phyloP scores from a whole-genome alignment of 2,888 invertebrate genomes.

The Troides aeacus region DNA sequence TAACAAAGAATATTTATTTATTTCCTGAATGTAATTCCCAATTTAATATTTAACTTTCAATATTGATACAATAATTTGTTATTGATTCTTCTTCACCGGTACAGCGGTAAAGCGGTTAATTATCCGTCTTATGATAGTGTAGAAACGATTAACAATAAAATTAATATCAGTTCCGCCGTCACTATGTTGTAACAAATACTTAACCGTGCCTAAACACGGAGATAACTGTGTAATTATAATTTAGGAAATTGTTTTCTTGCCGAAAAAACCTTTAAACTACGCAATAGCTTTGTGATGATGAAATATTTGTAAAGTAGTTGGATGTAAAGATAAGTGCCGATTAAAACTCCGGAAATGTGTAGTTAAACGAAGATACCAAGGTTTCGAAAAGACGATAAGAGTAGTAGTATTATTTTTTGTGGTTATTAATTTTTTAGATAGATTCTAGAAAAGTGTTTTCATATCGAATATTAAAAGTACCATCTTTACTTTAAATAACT shows the following conservation, averaged over 20 bases:
- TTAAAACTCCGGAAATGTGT: background rate
- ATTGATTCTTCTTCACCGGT: too few species aligned
- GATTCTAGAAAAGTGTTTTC: background rate
- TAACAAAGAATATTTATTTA: background rate
- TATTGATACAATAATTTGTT: too few species aligned
- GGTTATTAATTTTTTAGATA: background rate
- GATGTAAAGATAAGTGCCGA: background rate
- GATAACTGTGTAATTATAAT: constrained; percentile 26
- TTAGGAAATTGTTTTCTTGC: background rate
- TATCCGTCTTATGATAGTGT: background rate
- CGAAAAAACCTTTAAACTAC: background rate
- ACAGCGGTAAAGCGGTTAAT: background rate
- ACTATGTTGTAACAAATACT: constrained; percentile 44
- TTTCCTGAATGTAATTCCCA: background rate
- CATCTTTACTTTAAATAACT: too few species aligned
- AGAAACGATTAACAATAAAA: constrained; percentile 2
- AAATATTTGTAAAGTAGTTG: background rate
- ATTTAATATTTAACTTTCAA: too few species aligned
- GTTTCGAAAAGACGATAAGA: background rate
- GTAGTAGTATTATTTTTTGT: background rate
- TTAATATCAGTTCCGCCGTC: background rate
- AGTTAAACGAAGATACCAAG: background rate
- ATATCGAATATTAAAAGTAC: too few species aligned
- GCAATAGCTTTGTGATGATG: background rate
- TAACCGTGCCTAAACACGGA: constrained; percentile 46